Conservation (phyloP, 2,113 vertebrate genomes). For the Channa maculata region DNA sequence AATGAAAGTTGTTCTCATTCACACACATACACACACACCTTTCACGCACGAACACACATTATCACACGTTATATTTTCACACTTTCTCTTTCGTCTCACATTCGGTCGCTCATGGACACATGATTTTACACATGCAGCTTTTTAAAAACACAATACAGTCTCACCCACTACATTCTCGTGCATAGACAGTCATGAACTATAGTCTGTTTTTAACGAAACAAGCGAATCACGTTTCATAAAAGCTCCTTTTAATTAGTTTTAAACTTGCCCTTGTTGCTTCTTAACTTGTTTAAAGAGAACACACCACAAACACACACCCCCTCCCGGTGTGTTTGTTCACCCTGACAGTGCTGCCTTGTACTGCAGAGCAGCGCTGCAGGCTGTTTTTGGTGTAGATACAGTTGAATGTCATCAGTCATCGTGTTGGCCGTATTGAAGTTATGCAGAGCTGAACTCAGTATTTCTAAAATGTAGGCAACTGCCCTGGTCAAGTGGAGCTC, state of each 20-base stretch:
- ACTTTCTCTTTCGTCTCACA: background rate
- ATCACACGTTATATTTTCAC: background rate
- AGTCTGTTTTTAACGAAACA: no score
- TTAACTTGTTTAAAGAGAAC: background rate
- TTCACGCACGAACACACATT: background rate
- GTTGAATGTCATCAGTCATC: background rate
- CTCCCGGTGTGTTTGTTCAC: background rate
- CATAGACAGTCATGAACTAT: background rate
- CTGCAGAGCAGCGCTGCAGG: background rate
- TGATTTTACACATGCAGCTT: background rate
- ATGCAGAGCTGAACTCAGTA: background rate
- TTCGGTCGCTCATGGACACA: background rate
- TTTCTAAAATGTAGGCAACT: background rate
- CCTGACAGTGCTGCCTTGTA: conserved; percentile 3
- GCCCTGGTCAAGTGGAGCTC: background rate
- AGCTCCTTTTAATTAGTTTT: no score
- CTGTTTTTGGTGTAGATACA: background rate
- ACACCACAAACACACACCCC: background rate
- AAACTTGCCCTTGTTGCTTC: no score
- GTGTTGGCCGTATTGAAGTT: background rate
- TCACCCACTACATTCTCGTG: background rate
- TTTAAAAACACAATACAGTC: background rate
- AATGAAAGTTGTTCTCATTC: no score
- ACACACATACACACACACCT: background rate
- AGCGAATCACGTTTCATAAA: no score